Conservation (phyloP, 2,797 vertebrate species). For the Nyctalus aviator region DNA sequence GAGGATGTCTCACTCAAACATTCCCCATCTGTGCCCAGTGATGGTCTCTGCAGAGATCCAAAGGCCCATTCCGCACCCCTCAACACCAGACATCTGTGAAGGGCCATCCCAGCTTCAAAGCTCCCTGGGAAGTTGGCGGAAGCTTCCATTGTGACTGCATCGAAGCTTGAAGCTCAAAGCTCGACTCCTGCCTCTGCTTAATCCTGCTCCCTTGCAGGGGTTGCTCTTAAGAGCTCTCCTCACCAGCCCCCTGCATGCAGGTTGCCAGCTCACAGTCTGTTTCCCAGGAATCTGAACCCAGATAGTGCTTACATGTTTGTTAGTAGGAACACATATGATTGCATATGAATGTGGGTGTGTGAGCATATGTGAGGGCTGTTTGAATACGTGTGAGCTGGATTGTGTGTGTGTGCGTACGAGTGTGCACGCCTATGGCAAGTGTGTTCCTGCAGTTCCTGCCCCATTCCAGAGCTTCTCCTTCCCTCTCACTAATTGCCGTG, state of each 20-base stretch:
- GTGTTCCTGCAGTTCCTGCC: constrained; percentile 26
- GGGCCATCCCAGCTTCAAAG: not conserved
- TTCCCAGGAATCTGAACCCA: not conserved
- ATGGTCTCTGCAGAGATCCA: too few relatives aligned
- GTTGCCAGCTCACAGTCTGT: not conserved
- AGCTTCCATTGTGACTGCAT: fast-evolving
- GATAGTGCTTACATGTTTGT: not conserved
- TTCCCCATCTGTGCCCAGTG: not conserved
- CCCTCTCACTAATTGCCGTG: constrained; percentile 60
- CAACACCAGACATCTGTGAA: not conserved
- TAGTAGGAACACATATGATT: too few relatives aligned
- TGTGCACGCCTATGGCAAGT: fast-evolving
- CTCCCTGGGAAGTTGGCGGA: not conserved
- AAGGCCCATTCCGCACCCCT: not conserved
- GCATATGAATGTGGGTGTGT: not conserved
- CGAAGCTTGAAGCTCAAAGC: fast-evolving
- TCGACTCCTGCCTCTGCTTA: not conserved
- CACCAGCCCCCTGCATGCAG: fast-evolving
- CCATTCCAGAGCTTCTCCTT: constrained; percentile 30
- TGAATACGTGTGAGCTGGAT: not conserved
- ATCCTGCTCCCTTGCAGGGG: not conserved
- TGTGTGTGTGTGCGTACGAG: not conserved
- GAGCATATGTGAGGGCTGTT: not conserved
- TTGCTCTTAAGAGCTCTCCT: not conserved
- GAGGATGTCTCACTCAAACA: not conserved